A percentile compares a stretch with the other conserved stretches of the same genome.
phyloP scores from a whole-genome alignment of 2,113 vertebrate species.

The Cacatua alba region DNA sequence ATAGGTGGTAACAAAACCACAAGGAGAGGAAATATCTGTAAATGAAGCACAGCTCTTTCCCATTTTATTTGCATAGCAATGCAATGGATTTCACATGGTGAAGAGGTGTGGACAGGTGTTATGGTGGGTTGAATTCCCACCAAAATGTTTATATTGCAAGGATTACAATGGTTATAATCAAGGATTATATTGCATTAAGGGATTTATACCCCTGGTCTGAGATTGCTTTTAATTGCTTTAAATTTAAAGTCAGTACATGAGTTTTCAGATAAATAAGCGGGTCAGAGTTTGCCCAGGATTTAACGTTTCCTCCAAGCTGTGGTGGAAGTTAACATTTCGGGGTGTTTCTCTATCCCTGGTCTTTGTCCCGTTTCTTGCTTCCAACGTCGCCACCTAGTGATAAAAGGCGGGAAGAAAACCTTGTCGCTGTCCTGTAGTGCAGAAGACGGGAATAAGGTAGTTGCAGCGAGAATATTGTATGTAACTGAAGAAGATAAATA shows the following conservation, averaged over 20 bases:
- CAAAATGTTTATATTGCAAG: not conserved
- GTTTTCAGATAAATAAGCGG: not conserved
- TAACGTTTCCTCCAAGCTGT: not conserved
- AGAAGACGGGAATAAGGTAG: accelerated
- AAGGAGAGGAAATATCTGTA: not conserved
- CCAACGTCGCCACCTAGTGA: constrained; percentile 47
- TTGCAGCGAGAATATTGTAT: not conserved
- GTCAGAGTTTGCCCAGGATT: not conserved
- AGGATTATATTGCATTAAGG: not conserved
- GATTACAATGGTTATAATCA: not conserved
- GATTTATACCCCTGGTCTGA: not conserved
- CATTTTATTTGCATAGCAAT: not conserved
- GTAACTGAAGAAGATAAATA: not conserved
- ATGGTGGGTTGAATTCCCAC: not conserved
- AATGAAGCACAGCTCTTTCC: not conserved
- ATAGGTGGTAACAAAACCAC: not conserved
- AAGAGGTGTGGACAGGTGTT: not conserved
- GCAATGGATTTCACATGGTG: not conserved
- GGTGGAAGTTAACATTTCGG: not conserved
- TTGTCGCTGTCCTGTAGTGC: not conserved
- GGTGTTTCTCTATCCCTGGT: not conserved
- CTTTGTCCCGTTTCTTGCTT: not conserved
- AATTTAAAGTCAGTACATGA: not conserved
- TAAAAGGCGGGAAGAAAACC: not conserved
- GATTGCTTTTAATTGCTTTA: not conserved